Evolutionary conservation across 1,140 invertebrate species (phyloP).

Genomic region (Plutomurus gul): DNA sequence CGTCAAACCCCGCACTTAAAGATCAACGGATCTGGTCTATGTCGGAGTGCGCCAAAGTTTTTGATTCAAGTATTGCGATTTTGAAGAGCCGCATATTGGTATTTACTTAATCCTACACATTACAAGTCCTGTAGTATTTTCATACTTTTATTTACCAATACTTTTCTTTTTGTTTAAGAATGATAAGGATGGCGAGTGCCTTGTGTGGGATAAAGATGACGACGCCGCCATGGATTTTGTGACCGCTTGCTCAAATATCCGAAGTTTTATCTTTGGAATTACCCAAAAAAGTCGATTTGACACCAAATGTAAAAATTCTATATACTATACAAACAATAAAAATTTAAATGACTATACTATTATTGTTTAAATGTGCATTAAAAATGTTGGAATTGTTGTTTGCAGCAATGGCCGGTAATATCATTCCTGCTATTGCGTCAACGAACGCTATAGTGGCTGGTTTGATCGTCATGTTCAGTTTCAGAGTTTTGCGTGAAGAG

Average conservation of each 20-base stretch:
- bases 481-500: conserved; percentile 76
- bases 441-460: conserved; percentile 98
- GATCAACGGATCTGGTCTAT: conserved; percentile 85
- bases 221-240: conserved; percentile 94
- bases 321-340: neutral
- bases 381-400: conserved; percentile 54
- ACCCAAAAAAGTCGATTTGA: conserved; percentile 85
- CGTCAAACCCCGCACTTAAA: conserved; percentile 57
- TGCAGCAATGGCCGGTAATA: conserved; percentile 96
- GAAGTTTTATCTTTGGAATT: conserved; percentile 91
- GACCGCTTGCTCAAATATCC: conserved; percentile 89
- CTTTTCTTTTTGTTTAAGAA: neutral
- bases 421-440: conserved; percentile 98
- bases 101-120: too few species aligned
- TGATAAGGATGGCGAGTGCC: conserved; percentile 63
- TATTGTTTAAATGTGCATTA: conserved; percentile 1
- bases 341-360: neutral
- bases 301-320: conserved; percentile 80
- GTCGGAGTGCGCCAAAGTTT: conserved; percentile 74
- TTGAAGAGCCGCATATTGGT: conserved; percentile 69
- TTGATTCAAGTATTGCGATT: conserved; percentile 71
- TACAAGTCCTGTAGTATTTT: too few species aligned
- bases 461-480: conserved; percentile 84
- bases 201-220: conserved; percentile 99
- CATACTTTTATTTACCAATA: conserved; percentile 3